Conservation (phyloP, 2,113 vertebrate species). For the Meriones unguiculatus region DNA sequence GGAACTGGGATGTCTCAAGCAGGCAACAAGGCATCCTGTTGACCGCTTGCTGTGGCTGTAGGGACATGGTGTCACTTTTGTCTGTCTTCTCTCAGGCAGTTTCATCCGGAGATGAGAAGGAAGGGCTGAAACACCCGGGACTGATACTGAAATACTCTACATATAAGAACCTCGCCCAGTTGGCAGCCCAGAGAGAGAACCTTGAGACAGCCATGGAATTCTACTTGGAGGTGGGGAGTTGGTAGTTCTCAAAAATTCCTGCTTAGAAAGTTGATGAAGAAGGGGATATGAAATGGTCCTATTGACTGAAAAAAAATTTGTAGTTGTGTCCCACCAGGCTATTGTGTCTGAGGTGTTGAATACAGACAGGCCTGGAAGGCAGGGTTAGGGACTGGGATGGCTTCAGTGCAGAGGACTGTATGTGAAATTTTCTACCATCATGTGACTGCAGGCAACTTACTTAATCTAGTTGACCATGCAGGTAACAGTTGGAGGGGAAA, state of each 20-base stretch:
- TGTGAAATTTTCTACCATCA: neutral
- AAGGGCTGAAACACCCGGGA: slow-evolving; percentile 96
- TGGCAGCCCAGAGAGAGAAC: slow-evolving; percentile 93
- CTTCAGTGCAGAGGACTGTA: neutral
- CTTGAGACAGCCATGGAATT: slow-evolving; percentile 96
- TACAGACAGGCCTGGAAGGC: neutral
- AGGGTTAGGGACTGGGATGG: neutral
- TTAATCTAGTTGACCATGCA: neutral
- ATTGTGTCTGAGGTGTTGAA: neutral
- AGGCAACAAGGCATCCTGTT: neutral
- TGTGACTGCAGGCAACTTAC: neutral
- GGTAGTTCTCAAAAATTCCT: neutral
- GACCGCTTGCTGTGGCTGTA: neutral
- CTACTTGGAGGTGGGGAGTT: slow-evolving; percentile 93
- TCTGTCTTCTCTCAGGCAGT: slow-evolving; percentile 88
- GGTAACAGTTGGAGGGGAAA: neutral
- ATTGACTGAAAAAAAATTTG: neutral
- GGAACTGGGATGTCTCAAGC: neutral
- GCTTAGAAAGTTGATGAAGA: neutral
- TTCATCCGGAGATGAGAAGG: slow-evolving; percentile 94
- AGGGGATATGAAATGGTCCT: neutral
- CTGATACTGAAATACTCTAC: slow-evolving; percentile 99
- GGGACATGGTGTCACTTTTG: neutral
- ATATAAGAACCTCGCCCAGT: slow-evolving; percentile 96
- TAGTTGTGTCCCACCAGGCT: neutral